phyloP scores from a whole-genome alignment of 2,888 invertebrate genomes.

The Mellilla xanthometata region DNA sequence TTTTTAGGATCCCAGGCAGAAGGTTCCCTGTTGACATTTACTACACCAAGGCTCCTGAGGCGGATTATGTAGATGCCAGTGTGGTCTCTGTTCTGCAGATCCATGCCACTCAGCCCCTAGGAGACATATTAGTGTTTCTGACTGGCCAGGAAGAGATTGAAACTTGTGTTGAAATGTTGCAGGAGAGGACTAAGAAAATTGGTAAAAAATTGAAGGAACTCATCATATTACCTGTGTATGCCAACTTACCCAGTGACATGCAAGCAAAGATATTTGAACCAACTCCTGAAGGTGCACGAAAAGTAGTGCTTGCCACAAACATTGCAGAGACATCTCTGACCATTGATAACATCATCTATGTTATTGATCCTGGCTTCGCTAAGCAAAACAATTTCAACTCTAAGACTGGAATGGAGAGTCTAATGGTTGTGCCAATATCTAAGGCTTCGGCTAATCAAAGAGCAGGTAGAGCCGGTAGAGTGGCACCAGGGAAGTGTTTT shows the following conservation, averaged over 20 bases:
- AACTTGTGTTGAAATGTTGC: constrained; percentile 93
- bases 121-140: constrained; percentile 97
- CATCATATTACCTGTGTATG: constrained; percentile 97
- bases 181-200: constrained; percentile 94
- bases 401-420: constrained; percentile 98
- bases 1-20: constrained; percentile 98
- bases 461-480: constrained; percentile 97
- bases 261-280: constrained; percentile 99
- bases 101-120: constrained; percentile 97
- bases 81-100: constrained; percentile 99
- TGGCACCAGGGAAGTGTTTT: constrained; percentile 99
- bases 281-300: constrained; percentile 97
- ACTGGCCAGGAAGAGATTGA: constrained; percentile 97
- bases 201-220: constrained; percentile 97
- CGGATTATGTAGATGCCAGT: constrained; percentile 98
- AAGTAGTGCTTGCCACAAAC: constrained; percentile 98
- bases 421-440: constrained; percentile 99
- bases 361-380: constrained; percentile 99
- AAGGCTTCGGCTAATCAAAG: constrained; percentile 99
- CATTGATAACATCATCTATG: constrained; percentile 99
- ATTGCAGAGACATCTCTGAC: constrained; percentile 99
- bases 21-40: constrained; percentile 99
- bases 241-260: constrained; percentile 99
- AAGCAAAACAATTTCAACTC: constrained; percentile 99
- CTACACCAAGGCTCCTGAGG: constrained; percentile 99